These are phyloP conservation scores for Rhopalosiphum maidis DNA, from an alignment of 1,140 invertebrate genomes.

Conservation along the genomic window DNA sequence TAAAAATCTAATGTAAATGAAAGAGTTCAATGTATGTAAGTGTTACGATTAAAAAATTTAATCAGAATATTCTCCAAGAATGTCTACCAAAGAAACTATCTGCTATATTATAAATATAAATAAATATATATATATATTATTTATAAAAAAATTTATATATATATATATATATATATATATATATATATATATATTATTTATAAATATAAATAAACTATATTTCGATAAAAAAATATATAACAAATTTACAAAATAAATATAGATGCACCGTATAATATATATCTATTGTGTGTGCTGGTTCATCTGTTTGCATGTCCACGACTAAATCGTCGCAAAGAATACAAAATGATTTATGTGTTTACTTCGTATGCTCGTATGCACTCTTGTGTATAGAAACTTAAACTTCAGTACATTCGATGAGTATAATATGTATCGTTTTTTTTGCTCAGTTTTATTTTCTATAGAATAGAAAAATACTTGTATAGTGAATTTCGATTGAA, in stretches of 20 bases:
- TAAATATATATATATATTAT: no score
- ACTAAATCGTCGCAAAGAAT: not conserved
- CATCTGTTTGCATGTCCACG: not conserved
- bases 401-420: not conserved
- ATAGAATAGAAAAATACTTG: not conserved
- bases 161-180: no score
- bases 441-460: not conserved
- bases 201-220: no score
- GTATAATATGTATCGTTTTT: not conserved
- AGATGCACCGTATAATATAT: not conserved
- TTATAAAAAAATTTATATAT: no score
- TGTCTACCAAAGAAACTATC: not conserved
- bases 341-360: slow-evolving; percentile 16
- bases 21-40: not conserved
- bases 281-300: not conserved
- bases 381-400: not conserved
- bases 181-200: no score
- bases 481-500: not conserved
- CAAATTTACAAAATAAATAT: not conserved
- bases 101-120: no score
- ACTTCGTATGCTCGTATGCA: not conserved
- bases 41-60: not conserved
- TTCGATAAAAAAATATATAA: not conserved
- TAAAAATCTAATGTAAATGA: not conserved
- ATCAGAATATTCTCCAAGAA: not conserved